Evolutionary conservation across 2,888 invertebrate genomes (phyloP), one percentile per base, ranked within the genome.

Genomic region (Zonitis immaculata): DNA sequence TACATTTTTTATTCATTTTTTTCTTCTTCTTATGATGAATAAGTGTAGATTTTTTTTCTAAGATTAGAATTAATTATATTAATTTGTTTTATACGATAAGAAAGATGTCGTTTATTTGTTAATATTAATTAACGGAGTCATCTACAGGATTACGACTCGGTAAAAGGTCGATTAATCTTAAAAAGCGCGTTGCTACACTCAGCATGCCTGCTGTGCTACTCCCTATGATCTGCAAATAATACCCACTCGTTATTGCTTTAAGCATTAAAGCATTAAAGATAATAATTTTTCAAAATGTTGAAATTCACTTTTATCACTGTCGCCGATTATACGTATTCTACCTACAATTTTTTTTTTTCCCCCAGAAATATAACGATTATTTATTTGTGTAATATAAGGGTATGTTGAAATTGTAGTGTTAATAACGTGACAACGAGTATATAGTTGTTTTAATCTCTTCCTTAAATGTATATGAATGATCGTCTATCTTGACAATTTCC

Each of bases 131-230:
- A 63, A 63, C 57, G 62, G 58, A 60, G 64, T 60, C 61, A 62
- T 61, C 64, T 67, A 65, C 66, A 61, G 59, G 61, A 62, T 66
- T 61, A 62, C 60, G 65, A 59, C 62, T 63, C 59, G 60, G 62
- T 64, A 64, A 66, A 60, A 61, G 60, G 52, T 50, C 65, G 57
- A 66, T 68, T 66, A 66, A 68, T 68, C 65, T 66, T 65, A 57
- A 47, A 53, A 57, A 64, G 57, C 60, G 56, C 55, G 55, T 52
- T 57, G 48, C 51, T 47, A 49, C 16, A 47, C 56, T 27, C 60
- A 60, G 60, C 60, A 51, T 58, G 58, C 58, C 47, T 50, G 66
- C 65, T 57, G 66, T 57, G 62, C 53, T 47, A 54, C 55, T 42
- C 55, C 51, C 50, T 50, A 57, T 55, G 50, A 60, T 58, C 63